phyloP scores from a whole-genome alignment of 2,888 invertebrate genomes.

The Diarsia brunnea region DNA sequence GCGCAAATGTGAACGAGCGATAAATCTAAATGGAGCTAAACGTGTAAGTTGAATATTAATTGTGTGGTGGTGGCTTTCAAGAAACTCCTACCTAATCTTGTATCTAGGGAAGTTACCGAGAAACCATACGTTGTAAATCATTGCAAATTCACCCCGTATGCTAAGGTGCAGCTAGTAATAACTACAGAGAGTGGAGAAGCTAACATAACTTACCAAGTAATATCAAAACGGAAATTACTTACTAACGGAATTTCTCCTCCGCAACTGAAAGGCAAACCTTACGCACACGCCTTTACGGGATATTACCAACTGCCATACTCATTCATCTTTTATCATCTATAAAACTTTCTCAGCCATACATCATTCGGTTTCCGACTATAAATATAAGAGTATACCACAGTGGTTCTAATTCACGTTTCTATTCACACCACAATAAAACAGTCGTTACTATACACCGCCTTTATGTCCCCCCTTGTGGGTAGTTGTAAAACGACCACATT shows the following conservation, averaged over 20 bases:
- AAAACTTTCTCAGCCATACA: constrained; percentile 59
- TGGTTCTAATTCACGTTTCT: constrained; percentile 78
- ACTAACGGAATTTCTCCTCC: constrained; percentile 28
- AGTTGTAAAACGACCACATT: constrained; percentile 81
- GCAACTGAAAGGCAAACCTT: constrained; percentile 13
- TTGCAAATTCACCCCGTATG: not conserved
- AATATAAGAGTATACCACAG: constrained; percentile 68
- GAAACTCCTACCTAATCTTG: constrained; percentile 11
- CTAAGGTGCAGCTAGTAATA: not conserved
- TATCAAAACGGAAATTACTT: constrained; percentile 27
- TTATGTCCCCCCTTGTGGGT: constrained; percentile 54
- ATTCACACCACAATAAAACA: constrained; percentile 84
- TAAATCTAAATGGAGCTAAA: constrained; percentile 36
- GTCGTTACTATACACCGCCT: constrained; percentile 58
- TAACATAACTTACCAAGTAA: not conserved
- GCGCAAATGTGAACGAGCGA: constrained; percentile 28
- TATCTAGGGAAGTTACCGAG: not conserved
- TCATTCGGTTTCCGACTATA: constrained; percentile 60
- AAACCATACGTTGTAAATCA: not conserved
- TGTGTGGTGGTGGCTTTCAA: not conserved
- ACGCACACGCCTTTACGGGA: constrained; percentile 2
- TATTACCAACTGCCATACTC: constrained; percentile 22
- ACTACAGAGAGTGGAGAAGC: not conserved
- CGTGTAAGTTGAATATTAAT: constrained; percentile 33
- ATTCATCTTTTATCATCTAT: constrained; percentile 53